These are phyloP conservation scores for Rhinolophus ferrumequinum DNA, from an alignment of 2,113 vertebrate genomes.

Conservation along the genomic window DNA sequence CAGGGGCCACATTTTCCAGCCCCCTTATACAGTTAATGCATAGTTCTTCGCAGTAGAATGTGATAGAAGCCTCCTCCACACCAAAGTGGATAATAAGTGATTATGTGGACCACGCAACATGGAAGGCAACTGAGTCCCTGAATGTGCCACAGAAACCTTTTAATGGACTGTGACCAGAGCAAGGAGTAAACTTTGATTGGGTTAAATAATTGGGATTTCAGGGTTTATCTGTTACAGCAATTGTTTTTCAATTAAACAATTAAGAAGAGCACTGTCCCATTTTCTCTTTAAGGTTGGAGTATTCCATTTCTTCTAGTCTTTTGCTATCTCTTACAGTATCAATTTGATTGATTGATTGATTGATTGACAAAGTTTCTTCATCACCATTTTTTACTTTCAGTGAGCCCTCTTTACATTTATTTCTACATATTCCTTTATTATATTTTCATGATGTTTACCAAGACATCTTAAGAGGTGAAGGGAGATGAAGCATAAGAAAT, in stretches of 20 bases:
- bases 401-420: neutral
- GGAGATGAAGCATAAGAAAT: neutral
- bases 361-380: conserved; percentile 1
- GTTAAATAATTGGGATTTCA: neutral
- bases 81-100: neutral
- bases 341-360: neutral
- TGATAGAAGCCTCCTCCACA: neutral
- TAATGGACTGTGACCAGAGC: neutral
- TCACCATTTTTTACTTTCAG: neutral
- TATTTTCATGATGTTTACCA: conserved; percentile 11
- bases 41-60: neutral
- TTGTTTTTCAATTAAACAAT: neutral
- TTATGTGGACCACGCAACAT: neutral
- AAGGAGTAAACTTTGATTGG: neutral
- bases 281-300: neutral
- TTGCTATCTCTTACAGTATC: neutral
- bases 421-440: neutral
- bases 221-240: neutral
- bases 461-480: neutral
- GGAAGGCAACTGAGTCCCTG: neutral
- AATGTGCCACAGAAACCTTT: neutral
- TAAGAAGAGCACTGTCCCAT: neutral
- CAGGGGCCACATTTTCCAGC: neutral
- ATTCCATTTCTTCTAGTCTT: conserved; percentile 5
- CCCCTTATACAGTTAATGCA: neutral